Conservation (phyloP, 2,888 invertebrate genomes). For the Syritta pipiens region DNA sequence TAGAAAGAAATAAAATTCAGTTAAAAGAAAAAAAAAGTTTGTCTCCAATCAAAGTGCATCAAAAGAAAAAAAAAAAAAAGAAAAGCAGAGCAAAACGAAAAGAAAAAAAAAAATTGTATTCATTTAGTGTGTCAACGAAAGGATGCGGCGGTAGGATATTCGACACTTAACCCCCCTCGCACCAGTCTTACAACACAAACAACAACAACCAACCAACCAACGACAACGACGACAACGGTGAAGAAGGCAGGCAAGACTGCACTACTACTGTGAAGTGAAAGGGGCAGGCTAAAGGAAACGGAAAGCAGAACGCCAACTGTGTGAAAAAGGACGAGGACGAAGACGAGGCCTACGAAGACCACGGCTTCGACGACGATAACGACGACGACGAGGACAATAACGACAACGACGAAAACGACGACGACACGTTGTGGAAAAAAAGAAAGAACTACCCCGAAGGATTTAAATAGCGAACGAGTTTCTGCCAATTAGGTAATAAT, state of each 20-base stretch:
- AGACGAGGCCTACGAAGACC: not conserved
- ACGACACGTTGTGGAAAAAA: slow-evolving; percentile 40
- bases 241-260: slow-evolving; percentile 26
- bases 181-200: slow-evolving; percentile 43
- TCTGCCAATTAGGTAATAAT: slow-evolving; percentile 69
- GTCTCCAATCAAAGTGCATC: slow-evolving; percentile 34
- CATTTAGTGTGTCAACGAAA: slow-evolving; percentile 63
- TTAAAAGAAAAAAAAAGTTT: slow-evolving; percentile 3
- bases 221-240: not conserved
- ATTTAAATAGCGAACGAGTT: slow-evolving; percentile 69
- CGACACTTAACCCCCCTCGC: slow-evolving; percentile 40
- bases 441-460: slow-evolving; percentile 54
- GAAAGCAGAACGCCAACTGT: slow-evolving; percentile 46
- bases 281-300: slow-evolving; percentile 24
- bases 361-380: not conserved
- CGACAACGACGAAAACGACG: slow-evolving; percentile 9
- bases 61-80: slow-evolving; percentile 13
- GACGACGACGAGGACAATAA: not conserved
- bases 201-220: slow-evolving; percentile 38
- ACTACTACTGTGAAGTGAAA: slow-evolving; percentile 44
- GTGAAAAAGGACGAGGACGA: slow-evolving; percentile 43
- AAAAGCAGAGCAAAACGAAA: slow-evolving; percentile 46
- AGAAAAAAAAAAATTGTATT: slow-evolving; percentile 12
- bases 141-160: slow-evolving; percentile 62
- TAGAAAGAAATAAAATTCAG: slow-evolving; percentile 2